Percentiles rank a stretch among this genome's conserved stretches.
phyloP scores from a whole-genome alignment of 2,797 vertebrate species.

The Geotrypetes seraphini region DNA sequence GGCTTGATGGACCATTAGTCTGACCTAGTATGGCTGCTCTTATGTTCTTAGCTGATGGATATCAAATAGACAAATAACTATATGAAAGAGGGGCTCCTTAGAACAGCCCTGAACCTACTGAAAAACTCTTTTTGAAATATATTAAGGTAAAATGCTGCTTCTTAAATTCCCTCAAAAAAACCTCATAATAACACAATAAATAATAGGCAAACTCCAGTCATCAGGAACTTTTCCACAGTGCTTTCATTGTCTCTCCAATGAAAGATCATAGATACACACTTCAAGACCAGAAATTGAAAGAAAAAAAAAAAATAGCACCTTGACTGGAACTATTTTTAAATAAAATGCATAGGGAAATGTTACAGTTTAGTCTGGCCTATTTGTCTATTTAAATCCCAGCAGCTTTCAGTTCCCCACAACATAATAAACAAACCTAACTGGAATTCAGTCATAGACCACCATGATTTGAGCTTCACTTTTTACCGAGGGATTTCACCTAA shows the following conservation, averaged over 20 bases:
- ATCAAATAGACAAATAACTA: too few relatives aligned
- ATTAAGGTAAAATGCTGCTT: too few relatives aligned
- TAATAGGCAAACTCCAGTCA: too few relatives aligned
- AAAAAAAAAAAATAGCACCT: neutral
- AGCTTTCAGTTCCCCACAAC: neutral
- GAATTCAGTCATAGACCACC: slow-evolving; percentile 3
- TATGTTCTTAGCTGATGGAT: too few relatives aligned
- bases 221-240: neutral
- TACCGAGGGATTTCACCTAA: slow-evolving; percentile 17
- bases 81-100: too few relatives aligned
- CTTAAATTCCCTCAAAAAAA: neutral
- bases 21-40: too few relatives aligned
- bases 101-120: too few relatives aligned
- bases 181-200: too few relatives aligned
- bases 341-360: slow-evolving; percentile 14
- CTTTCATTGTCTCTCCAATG: neutral
- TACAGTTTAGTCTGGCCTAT: slow-evolving; percentile 10
- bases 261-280: neutral
- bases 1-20: too few relatives aligned
- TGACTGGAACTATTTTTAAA: neutral
- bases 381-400: slow-evolving; percentile 10
- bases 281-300: neutral
- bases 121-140: too few relatives aligned
- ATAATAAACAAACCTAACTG: slow-evolving; percentile 17
- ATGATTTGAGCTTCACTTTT: slow-evolving; percentile 5